Conservation (phyloP, 1,140 invertebrate genomes). For the Drosophila novamexicana region DNA sequence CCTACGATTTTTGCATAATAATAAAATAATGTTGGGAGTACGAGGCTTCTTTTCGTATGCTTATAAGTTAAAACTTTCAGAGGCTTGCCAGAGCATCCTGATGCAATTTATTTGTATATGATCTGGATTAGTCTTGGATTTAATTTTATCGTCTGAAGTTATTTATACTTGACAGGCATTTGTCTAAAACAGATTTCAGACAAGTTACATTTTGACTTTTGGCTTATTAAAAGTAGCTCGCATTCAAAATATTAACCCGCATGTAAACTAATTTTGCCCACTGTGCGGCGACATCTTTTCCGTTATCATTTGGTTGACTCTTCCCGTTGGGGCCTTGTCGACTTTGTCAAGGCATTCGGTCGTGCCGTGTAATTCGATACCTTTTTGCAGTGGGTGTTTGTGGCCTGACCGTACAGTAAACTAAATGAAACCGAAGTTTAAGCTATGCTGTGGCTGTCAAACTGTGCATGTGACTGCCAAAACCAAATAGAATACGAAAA, state of each 20-base stretch:
- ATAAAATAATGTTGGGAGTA: no score
- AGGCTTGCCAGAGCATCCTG: no score
- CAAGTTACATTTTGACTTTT: no score
- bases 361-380: conserved; percentile 34
- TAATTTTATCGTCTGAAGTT: no score
- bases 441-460: conserved; percentile 27
- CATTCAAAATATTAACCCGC: background rate
- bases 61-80: no score
- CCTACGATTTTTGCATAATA: no score
- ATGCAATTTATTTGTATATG: no score
- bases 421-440: conserved; percentile 6
- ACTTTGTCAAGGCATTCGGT: conserved; percentile 33
- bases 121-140: no score
- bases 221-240: background rate
- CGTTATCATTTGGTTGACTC: conserved; percentile 26
- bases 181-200: no score
- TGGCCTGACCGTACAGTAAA: background rate
- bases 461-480: conserved; percentile 32
- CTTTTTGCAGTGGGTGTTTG: conserved; percentile 19
- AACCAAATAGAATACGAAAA: conserved; percentile 14
- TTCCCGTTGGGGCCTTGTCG: background rate
- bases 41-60: no score
- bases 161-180: no score
- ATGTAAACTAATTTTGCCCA: conserved; percentile 1
- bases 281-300: conserved; percentile 26